A percentile compares a stretch with the other conserved stretches of the same genome.
Evolutionary conservation across 2,797 vertebrate species (phyloP).

Genomic region (Eutrigla gurnardus): DNA sequence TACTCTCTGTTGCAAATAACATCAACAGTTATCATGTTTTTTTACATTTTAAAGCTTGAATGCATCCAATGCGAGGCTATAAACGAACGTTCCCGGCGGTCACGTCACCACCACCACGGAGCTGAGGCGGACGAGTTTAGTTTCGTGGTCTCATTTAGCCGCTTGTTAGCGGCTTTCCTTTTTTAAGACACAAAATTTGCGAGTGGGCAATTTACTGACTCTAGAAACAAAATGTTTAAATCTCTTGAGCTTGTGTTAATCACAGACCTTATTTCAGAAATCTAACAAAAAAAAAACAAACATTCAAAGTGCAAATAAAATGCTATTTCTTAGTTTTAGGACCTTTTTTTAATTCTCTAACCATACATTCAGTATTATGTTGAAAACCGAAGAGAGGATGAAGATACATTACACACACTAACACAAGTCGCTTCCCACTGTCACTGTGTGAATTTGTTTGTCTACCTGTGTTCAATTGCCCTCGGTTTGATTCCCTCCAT

Average conservation of each 20-base stretch:
- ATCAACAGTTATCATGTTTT: too few relatives aligned
- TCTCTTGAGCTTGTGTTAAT: neutral
- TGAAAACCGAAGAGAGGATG: conserved; percentile 21
- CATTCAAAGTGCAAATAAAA: too few relatives aligned
- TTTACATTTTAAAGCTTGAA: too few relatives aligned
- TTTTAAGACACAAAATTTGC: neutral
- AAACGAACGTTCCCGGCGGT: neutral
- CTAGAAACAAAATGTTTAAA: too few relatives aligned
- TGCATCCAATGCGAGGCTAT: neutral
- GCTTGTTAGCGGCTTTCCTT: neutral
- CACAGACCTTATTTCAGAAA: neutral
- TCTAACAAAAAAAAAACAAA: neutral
- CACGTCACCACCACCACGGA: neutral
- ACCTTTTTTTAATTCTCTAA: neutral
- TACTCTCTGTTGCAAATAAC: neutral
- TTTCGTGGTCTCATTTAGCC: neutral
- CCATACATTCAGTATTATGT: neutral
- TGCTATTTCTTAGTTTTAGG: too few relatives aligned
- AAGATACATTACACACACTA: conserved; percentile 11
- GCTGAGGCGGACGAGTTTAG: neutral
- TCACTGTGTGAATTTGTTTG: conserved; percentile 70
- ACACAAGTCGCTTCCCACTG: conserved; percentile 44
- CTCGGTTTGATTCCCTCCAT: conserved; percentile 69
- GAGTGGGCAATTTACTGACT: too few relatives aligned
- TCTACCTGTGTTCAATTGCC: conserved; percentile 73